A percentile compares a stretch with the other conserved stretches of the same genome.
Evolutionary conservation across 2,888 invertebrate genomes (phyloP).

Genomic region (Onchidella celtica): DNA sequence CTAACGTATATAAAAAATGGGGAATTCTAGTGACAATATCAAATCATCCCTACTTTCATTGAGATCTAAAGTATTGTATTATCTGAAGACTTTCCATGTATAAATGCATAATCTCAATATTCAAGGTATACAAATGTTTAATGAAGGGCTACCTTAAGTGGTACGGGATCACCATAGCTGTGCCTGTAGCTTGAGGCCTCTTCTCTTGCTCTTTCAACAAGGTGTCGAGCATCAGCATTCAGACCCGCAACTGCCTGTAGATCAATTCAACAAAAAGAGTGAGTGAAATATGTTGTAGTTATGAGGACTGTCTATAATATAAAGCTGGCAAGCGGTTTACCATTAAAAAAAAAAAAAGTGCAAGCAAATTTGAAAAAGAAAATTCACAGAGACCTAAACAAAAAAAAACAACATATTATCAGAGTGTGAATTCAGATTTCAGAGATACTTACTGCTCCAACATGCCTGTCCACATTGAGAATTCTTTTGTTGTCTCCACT

Average conservation of each 20-base stretch:
- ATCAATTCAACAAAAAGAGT: too few species aligned
- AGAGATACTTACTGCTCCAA: constrained; percentile 89
- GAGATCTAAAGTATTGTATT: too few species aligned
- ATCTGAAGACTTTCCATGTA: too few species aligned
- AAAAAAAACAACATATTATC: not conserved
- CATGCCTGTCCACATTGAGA: constrained; percentile 94
- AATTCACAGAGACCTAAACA: not conserved
- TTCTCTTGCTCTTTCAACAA: constrained; percentile 95
- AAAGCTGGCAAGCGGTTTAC: too few species aligned
- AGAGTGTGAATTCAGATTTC: not conserved
- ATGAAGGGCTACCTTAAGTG: constrained; percentile 89
- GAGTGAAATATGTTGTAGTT: too few species aligned
- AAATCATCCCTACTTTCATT: too few species aligned
- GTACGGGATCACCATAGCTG: constrained; percentile 93
- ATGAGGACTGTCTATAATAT: too few species aligned
- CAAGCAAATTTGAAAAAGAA: not conserved
- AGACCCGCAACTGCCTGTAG: constrained; percentile 85
- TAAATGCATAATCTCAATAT: too few species aligned
- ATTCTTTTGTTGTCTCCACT: constrained; percentile 92
- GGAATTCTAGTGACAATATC: too few species aligned
- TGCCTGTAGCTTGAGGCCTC: constrained; percentile 96
- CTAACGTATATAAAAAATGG: too few species aligned
- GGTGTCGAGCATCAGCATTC: constrained; percentile 95
- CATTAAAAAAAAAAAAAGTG: not conserved
- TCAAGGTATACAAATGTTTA: too few species aligned